phyloP scores from a whole-genome alignment of 2,797 vertebrate species.

The Scyliorhinus canicula region DNA sequence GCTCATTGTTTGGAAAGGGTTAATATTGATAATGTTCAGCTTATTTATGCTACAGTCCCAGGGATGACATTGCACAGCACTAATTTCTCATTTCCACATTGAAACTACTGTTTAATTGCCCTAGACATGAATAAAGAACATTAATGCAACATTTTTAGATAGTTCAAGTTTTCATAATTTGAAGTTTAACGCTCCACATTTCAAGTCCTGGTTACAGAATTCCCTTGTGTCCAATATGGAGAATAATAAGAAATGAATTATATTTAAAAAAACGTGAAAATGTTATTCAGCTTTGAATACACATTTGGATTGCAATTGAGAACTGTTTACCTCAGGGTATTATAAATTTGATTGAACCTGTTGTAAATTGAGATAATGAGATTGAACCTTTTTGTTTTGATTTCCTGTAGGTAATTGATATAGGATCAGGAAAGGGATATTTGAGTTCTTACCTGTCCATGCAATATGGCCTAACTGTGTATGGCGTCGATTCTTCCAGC shows the following conservation, averaged over 20 bases:
- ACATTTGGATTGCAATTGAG: not conserved
- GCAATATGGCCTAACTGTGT: slow-evolving; percentile 79
- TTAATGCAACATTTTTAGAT: not conserved
- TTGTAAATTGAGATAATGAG: slow-evolving; percentile 16
- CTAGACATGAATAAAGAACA: not conserved
- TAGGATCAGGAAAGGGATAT: slow-evolving; percentile 96
- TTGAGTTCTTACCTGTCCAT: slow-evolving; percentile 89
- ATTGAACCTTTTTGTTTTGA: not conserved
- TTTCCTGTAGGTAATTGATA: slow-evolving; percentile 75
- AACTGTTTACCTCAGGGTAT: not conserved
- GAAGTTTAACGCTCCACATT: not conserved
- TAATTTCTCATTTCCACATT: not conserved
- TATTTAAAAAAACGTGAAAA: slow-evolving; percentile 1
- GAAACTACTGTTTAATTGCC: not conserved
- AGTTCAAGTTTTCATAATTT: not conserved
- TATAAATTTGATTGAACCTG: not conserved
- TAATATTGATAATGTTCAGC: not conserved
- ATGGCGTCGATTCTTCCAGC: slow-evolving; percentile 89
- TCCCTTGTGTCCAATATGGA: slow-evolving; percentile 16
- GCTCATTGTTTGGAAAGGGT: not conserved
- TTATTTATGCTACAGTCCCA: not conserved
- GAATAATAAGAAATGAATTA: not conserved
- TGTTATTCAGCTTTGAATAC: not conserved
- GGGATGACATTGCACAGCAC: not conserved
- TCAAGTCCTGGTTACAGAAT: not conserved